Percentiles rank a stretch among this genome's conserved stretches.
These are phyloP conservation scores for Actenoides lindsayi DNA, from an alignment of 2,113 vertebrate genomes.

Conservation along the genomic window DNA sequence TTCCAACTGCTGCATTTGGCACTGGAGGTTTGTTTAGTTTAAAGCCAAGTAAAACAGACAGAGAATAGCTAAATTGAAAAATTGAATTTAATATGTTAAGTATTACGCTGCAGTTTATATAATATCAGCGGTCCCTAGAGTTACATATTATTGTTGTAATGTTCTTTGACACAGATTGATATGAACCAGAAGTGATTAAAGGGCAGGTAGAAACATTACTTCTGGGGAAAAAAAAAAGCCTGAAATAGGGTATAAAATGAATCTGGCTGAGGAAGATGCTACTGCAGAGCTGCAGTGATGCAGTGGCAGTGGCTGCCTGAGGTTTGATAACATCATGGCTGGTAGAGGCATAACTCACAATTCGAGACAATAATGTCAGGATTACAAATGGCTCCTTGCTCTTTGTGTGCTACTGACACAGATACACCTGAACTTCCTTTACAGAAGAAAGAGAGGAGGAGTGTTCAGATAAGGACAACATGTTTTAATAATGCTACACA, in stretches of 20 bases:
- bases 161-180: slow-evolving; percentile 51
- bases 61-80: slow-evolving; percentile 63
- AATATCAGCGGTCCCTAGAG: slow-evolving; percentile 53
- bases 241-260: slow-evolving; percentile 6
- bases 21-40: slow-evolving; percentile 44
- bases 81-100: slow-evolving; percentile 58
- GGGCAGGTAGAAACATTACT: slow-evolving; percentile 33
- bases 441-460: neutral
- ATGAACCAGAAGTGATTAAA: slow-evolving; percentile 34
- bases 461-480: neutral
- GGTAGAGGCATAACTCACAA: neutral
- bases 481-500: neutral
- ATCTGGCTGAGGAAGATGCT: neutral
- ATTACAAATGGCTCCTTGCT: neutral
- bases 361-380: neutral
- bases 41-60: slow-evolving; percentile 71
- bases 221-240: neutral
- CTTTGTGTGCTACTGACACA: neutral
- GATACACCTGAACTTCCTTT: neutral
- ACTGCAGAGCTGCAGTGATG: neutral
- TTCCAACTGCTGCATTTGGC: slow-evolving; percentile 59
- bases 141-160: slow-evolving; percentile 31
- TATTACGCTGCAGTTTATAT: slow-evolving; percentile 61
- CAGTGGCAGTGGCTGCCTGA: neutral
- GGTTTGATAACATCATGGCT: neutral